Evolutionary conservation across 2,113 vertebrate species (phyloP), one percentile per base, ranked within the genome.

Genomic region (Syngnathus floridae): DNA sequence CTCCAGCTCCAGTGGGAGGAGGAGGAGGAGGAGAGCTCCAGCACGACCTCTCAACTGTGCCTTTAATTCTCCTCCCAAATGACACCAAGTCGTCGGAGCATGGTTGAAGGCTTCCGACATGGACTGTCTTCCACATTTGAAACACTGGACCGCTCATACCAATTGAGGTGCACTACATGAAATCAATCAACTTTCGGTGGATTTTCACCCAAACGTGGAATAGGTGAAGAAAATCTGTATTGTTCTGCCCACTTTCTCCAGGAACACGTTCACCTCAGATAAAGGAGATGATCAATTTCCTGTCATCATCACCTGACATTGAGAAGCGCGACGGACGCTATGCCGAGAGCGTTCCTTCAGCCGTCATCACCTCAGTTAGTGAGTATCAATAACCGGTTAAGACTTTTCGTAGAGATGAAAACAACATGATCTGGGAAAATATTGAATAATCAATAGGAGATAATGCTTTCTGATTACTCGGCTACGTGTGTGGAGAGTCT

Each of bases 391-490:
- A 82, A 87, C 70, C 72, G 77, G 78, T 82, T 78, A 76, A 77
- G 74, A 73, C 78, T 77, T 89, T 84, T 82, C 75, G 79, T 82
- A 80, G 76, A 78, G 82, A 81, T 81, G 80, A 87, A 82, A 85
- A 82, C 77, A 87, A 83, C 82, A 77, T 82, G 75, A 87, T 89
- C 80, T 84, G 81, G 84, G 71, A 85, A 86, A 86, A 81, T 87
- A 88, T 74, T 81, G 84, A 84, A 74, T 80, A 83, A 88, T 90
- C 84, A 78, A 80, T 87, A 66, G 54, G 65, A 81, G 71, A 76
- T 87, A 82, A 88, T 86, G 86, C 84, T 84, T 78, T 82, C 73
- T 87, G 86, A 90, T 89, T 88, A 87, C 74, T 73, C 52, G 38
- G 63, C 68, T 85, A 81, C 69, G 81, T 88, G 82, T 82, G 68